Evolutionary conservation across 2,888 invertebrate genomes (phyloP).

Genomic region (Megalurothrips usitatus): DNA sequence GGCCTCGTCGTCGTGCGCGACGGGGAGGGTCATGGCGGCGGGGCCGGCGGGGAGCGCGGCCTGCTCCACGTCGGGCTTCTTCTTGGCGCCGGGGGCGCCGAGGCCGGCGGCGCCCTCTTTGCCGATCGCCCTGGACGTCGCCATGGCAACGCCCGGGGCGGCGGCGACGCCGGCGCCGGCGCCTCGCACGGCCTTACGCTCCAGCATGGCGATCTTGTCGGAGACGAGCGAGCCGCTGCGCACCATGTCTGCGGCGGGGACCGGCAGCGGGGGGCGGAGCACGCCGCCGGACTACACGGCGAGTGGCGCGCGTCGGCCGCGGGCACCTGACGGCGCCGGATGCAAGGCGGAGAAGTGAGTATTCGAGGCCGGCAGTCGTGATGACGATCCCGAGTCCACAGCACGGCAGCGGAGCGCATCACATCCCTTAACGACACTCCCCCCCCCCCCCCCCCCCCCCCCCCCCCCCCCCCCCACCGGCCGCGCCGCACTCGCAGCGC

Average conservation of each 20-base stretch:
- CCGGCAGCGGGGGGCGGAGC: not conserved
- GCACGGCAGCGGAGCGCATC: no score
- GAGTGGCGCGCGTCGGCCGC: no score
- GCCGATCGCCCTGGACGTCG: not conserved
- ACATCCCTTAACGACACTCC: no score
- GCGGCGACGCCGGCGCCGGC: not conserved
- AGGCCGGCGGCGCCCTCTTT: not conserved
- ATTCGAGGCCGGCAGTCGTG: no score
- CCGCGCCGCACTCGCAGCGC: no score
- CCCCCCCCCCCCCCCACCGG: no score
- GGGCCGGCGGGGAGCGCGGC: not conserved
- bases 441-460: no score
- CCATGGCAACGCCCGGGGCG: not conserved
- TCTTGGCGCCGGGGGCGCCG: slow-evolving; percentile 4
- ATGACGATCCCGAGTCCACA: no score
- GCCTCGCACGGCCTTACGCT: not conserved
- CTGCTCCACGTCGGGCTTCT: slow-evolving; percentile 12
- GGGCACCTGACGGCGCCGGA: no score
- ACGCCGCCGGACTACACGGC: no score
- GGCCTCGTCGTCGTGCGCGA: not conserved
- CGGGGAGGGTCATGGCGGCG: not conserved
- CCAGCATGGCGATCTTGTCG: slow-evolving; percentile 22
- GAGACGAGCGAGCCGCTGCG: slow-evolving; percentile 12
- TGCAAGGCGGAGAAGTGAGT: no score
- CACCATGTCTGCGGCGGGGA: not conserved